Conservation (phyloP, 2,113 vertebrate species). For the Urocolius indicus region DNA sequence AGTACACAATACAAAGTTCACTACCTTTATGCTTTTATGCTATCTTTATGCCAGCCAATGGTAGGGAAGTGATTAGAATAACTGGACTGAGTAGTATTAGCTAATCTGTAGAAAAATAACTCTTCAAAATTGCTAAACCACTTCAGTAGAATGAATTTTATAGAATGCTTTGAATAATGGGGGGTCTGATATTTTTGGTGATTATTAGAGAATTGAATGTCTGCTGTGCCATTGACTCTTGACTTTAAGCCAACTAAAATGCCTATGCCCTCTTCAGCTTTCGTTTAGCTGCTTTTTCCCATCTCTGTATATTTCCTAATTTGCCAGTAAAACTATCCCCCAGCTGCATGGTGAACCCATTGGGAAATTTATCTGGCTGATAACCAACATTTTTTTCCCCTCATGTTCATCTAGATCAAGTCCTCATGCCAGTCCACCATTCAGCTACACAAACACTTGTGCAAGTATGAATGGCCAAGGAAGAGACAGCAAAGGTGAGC, state of each 20-base stretch:
- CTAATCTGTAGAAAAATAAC: neutral
- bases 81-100: neutral
- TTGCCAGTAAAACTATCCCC: neutral
- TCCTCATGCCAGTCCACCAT: neutral
- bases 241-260: neutral
- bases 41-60: neutral
- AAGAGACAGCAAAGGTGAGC: neutral
- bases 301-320: neutral
- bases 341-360: neutral
- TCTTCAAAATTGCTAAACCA: neutral
- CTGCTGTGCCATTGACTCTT: neutral
- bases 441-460: neutral
- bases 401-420: neutral
- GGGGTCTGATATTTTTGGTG: neutral
- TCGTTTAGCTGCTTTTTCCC: neutral
- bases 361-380: neutral
- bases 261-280: neutral
- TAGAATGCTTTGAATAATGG: neutral
- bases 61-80: neutral
- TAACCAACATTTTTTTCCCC: neutral
- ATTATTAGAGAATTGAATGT: neutral
- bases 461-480: neutral
- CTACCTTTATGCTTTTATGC: neutral
- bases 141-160: neutral
- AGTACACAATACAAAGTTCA: constrained; percentile 22